Evolutionary conservation across 23 tunicate genomes (phyloP).

Genomic region (Phallusia fumigata): DNA sequence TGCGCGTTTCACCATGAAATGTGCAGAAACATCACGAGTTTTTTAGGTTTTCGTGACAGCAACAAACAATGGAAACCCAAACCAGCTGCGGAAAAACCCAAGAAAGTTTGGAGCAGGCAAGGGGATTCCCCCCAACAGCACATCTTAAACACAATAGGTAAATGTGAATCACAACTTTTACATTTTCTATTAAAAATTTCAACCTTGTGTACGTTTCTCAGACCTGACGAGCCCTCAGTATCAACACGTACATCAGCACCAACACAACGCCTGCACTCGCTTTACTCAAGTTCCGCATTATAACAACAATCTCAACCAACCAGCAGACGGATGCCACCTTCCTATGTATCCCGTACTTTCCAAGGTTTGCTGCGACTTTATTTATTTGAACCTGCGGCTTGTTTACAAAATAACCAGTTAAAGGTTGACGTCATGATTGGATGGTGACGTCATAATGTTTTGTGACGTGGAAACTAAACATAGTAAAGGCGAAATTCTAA

Average conservation of each 20-base stretch:
- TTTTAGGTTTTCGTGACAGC: background rate
- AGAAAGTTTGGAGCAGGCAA: background rate
- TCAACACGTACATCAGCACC: background rate
- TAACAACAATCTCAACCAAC: background rate
- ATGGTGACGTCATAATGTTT: too few relatives aligned
- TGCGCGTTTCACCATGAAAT: too few relatives aligned
- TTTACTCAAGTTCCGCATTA: background rate
- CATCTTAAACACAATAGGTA: background rate
- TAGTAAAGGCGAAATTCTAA: too few relatives aligned
- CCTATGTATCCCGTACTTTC: background rate
- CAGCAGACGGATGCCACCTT: background rate
- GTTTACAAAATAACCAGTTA: too few relatives aligned
- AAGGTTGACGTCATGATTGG: too few relatives aligned
- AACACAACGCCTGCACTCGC: background rate
- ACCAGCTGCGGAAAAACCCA: background rate
- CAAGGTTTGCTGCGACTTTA: background rate
- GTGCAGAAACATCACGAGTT: too few relatives aligned
- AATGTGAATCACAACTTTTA: too few relatives aligned
- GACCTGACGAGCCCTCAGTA: background rate
- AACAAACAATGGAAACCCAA: slow-evolving; percentile 1
- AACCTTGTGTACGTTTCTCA: background rate
- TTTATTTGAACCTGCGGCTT: too few relatives aligned
- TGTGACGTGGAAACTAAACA: too few relatives aligned
- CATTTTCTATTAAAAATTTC: background rate
- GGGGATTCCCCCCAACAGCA: background rate